Conservation (phyloP, 2,113 vertebrate species). For the Piaya cayana region DNA sequence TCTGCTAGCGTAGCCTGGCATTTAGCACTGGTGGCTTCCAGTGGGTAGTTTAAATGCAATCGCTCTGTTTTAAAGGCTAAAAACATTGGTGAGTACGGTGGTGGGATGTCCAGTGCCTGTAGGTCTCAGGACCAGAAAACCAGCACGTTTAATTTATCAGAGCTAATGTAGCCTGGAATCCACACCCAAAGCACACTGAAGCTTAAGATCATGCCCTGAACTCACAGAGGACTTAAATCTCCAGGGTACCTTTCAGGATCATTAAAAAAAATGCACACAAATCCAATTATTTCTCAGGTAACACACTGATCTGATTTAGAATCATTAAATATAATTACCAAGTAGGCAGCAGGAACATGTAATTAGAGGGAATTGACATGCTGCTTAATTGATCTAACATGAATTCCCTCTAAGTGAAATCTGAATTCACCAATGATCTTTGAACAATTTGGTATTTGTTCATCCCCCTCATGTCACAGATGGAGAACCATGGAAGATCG, state of each 20-base stretch:
- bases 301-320: slow-evolving; percentile 41
- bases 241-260: not conserved
- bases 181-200: not conserved
- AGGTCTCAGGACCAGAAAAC: not conserved
- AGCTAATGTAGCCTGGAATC: not conserved
- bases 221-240: not conserved
- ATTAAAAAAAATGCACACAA: slow-evolving; percentile 41
- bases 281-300: slow-evolving; percentile 60
- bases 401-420: slow-evolving; percentile 35
- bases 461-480: not conserved
- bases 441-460: slow-evolving; percentile 29
- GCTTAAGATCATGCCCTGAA: not conserved
- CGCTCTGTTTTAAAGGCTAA: not conserved
- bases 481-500: accelerated
- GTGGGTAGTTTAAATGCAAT: not conserved
- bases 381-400: slow-evolving; percentile 47
- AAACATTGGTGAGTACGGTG: not conserved
- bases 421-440: slow-evolving; percentile 24
- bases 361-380: slow-evolving; percentile 56
- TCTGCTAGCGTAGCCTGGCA: not conserved
- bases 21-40: not conserved
- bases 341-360: slow-evolving; percentile 9
- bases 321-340: slow-evolving; percentile 29
- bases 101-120: not conserved
- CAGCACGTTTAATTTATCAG: not conserved